Conservation (phyloP, 1,140 invertebrate species). For the Cydia splendana region DNA sequence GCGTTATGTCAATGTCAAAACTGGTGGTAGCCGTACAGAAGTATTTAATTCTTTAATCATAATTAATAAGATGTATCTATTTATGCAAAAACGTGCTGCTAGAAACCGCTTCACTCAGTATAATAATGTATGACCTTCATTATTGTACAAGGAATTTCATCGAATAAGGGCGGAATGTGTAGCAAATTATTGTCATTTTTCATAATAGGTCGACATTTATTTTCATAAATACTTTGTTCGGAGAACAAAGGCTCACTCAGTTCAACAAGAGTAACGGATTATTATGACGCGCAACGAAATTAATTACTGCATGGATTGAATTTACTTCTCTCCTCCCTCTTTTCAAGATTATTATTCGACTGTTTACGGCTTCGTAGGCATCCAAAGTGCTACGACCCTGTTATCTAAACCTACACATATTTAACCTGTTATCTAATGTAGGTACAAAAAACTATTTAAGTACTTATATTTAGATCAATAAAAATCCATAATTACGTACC, state of each 20-base stretch:
- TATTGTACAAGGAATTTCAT: neutral
- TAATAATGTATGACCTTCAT: too few relatives aligned
- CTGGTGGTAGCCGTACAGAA: too few relatives aligned
- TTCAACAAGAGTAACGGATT: constrained; percentile 19
- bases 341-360: neutral
- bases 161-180: neutral
- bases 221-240: constrained; percentile 24
- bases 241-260: constrained; percentile 26
- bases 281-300: constrained; percentile 19
- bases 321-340: neutral
- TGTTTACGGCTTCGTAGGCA: neutral
- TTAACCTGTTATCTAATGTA: too few relatives aligned
- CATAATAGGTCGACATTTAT: constrained; percentile 7
- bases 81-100: too few relatives aligned
- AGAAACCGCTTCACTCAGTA: too few relatives aligned
- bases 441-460: too few relatives aligned
- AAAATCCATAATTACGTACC: too few relatives aligned
- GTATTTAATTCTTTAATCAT: too few relatives aligned
- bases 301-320: constrained; percentile 29
- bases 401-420: neutral
- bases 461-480: too few relatives aligned
- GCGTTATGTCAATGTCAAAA: too few relatives aligned
- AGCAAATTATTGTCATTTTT: constrained; percentile 4
- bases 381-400: neutral
- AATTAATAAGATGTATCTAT: too few relatives aligned